Percentiles rank a stretch among this genome's conserved stretches.
phyloP scores from a whole-genome alignment of 2,888 invertebrate genomes.

The Zelleria hepariella region DNA sequence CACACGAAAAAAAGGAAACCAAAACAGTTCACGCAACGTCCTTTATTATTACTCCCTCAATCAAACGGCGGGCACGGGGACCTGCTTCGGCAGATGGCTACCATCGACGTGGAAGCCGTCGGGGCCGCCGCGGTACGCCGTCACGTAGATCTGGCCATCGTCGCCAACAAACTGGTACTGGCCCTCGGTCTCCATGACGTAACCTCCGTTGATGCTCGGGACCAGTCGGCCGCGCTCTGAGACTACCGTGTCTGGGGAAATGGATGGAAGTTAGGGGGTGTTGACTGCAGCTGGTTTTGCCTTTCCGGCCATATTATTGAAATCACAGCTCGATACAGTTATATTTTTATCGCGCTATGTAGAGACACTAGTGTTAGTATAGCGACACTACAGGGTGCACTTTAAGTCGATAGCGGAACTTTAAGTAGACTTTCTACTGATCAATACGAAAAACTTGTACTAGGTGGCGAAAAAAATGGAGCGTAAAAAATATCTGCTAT shows the following conservation, averaged over 20 bases:
- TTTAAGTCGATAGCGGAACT: too few species aligned
- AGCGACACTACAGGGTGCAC: too few species aligned
- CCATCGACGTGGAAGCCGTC: conserved; percentile 37
- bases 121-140: conserved; percentile 31
- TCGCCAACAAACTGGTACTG: conserved; percentile 38
- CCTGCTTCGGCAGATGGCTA: conserved; percentile 28
- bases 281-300: too few species aligned
- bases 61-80: conserved; percentile 16
- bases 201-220: conserved; percentile 25
- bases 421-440: too few species aligned
- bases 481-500: too few species aligned
- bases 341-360: too few species aligned
- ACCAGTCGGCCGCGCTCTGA: conserved; percentile 37
- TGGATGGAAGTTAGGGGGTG: background rate
- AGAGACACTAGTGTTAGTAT: too few species aligned
- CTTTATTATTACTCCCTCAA: too few species aligned
- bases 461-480: too few species aligned
- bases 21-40: background rate
- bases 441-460: too few species aligned
- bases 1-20: background rate
- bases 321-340: too few species aligned
- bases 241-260: conserved; percentile 33
- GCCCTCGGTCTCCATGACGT: conserved; percentile 35
- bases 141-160: conserved; percentile 34
- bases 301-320: too few species aligned